Conservation (phyloP, 2,113 vertebrate species). For the Psilopsiagon aymara region DNA sequence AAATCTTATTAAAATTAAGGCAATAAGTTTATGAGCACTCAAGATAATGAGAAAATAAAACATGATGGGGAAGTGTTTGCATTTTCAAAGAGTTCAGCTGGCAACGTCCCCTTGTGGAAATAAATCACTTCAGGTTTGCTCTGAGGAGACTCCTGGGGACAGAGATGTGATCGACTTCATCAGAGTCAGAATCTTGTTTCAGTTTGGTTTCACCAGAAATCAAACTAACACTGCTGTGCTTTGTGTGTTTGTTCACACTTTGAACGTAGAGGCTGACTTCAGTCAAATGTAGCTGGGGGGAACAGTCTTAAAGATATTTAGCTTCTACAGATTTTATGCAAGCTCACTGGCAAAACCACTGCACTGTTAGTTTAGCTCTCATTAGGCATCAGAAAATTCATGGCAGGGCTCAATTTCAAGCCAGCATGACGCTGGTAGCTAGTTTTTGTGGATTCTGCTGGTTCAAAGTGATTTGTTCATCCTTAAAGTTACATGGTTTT, state of each 20-base stretch:
- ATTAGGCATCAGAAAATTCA: background rate
- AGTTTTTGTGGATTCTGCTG: background rate
- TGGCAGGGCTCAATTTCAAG: background rate
- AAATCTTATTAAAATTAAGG: slow-evolving; percentile 53
- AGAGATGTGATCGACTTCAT: background rate
- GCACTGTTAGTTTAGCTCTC: background rate
- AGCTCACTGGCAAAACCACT: background rate
- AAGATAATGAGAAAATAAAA: slow-evolving; percentile 21
- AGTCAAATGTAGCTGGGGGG: background rate
- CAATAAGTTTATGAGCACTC: slow-evolving; percentile 24
- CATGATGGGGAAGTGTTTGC: background rate
- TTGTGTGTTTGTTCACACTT: background rate
- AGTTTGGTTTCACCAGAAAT: background rate
- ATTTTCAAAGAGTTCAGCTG: slow-evolving; percentile 2
- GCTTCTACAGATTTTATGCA: background rate
- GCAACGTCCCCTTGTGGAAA: background rate
- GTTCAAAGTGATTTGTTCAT: background rate
- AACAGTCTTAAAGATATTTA: background rate
- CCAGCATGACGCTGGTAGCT: background rate
- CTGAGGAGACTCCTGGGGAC: background rate
- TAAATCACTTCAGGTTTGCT: slow-evolving; percentile 22
- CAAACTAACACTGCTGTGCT: background rate
- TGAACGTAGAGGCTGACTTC: background rate
- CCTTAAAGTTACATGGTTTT: background rate
- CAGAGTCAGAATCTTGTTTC: background rate